Conservation (phyloP, 2,113 vertebrate genomes). For the Gavialis gangeticus region DNA sequence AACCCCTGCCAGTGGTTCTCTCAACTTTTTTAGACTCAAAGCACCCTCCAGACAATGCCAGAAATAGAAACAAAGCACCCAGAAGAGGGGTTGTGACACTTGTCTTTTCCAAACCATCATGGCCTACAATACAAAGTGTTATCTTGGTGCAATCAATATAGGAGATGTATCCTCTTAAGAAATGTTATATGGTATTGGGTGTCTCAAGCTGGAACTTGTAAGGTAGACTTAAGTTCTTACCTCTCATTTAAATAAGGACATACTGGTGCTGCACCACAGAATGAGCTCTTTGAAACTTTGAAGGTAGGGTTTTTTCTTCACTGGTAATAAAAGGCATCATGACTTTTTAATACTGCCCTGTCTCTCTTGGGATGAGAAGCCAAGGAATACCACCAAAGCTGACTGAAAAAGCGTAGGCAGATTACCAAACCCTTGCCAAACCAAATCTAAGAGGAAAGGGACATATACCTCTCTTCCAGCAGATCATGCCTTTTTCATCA, state of each 20-base stretch:
- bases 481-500: background rate
- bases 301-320: slow-evolving; percentile 3
- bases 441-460: background rate
- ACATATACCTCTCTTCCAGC: accelerated
- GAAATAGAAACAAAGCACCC: slow-evolving; percentile 72
- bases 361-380: background rate
- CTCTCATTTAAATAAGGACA: slow-evolving; percentile 56
- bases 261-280: slow-evolving; percentile 44
- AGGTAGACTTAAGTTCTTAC: slow-evolving; percentile 62
- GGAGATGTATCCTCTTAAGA: slow-evolving; percentile 67
- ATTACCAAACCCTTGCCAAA: background rate
- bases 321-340: background rate
- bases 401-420: background rate
- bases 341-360: background rate
- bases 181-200: slow-evolving; percentile 35
- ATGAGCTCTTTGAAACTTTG: slow-evolving; percentile 35
- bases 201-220: slow-evolving; percentile 20
- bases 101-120: slow-evolving; percentile 72
- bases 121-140: slow-evolving; percentile 73
- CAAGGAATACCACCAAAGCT: background rate
- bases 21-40: slow-evolving; percentile 46
- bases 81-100: slow-evolving; percentile 64
- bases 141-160: slow-evolving; percentile 72
- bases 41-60: slow-evolving; percentile 68
- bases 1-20: background rate